Percentiles rank a stretch among this genome's conserved stretches.
Conservation (phyloP, 2,888 invertebrate species). For the Himalopsyche japonica region DNA sequence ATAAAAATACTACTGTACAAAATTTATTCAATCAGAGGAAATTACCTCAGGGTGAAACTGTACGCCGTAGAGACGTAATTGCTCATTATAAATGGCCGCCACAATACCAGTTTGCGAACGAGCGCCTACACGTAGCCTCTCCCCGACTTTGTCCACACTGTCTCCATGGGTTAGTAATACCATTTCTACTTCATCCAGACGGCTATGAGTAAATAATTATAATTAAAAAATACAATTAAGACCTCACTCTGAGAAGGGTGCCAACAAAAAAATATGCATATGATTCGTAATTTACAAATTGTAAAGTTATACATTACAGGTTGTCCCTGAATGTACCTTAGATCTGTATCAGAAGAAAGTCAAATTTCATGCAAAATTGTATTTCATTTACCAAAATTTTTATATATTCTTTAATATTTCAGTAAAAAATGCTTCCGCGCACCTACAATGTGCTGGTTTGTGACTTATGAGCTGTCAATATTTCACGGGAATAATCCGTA, state of each 20-base stretch:
- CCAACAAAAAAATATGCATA: neutral
- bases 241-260: neutral
- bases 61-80: slow-evolving; percentile 88
- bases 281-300: too few species aligned
- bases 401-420: neutral
- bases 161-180: slow-evolving; percentile 98
- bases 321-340: too few species aligned
- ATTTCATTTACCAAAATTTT: too few species aligned
- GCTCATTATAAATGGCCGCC: slow-evolving; percentile 90
- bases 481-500: too few species aligned
- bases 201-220: slow-evolving; percentile 62
- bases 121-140: slow-evolving; percentile 84
- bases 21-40: neutral
- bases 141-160: slow-evolving; percentile 89
- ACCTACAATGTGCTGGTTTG: too few species aligned
- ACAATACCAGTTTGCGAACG: slow-evolving; percentile 78
- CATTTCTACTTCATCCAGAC: slow-evolving; percentile 82
- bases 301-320: too few species aligned
- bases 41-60: slow-evolving; percentile 97
- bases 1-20: too few species aligned
- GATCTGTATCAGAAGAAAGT: too few species aligned
- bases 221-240: neutral
- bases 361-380: too few species aligned
- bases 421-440: too few species aligned
- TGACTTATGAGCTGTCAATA: too few species aligned